Evolutionary conservation across 2,888 invertebrate genomes (phyloP), one percentile per base, ranked within the genome.

Genomic region (Ophion slaviceki): DNA sequence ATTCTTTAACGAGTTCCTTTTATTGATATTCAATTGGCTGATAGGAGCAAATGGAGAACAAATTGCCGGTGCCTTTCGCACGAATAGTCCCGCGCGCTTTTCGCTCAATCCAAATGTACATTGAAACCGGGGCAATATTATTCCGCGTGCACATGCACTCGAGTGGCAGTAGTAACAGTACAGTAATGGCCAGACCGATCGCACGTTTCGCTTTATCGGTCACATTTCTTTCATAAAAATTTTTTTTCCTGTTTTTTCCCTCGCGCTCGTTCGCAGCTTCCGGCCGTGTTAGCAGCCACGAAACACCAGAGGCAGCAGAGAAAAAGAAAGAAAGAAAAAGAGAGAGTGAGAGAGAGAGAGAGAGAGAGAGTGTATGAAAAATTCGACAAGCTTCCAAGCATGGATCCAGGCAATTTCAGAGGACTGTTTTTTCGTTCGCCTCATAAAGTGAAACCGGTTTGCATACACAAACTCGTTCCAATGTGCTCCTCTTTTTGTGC

Each of bases 401-500:
- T 66, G 80, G 66, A 57, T 36, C 59, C 45, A 20, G 20, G 62
- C 75, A 71, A 76, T 76, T 64, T 76, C 59, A 80, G 74, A 14
- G 24, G 45, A 40, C 61, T 10, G 62, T 79, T 72, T 67, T 74
- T 79, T 28, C 53, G 24, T 61, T 67, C 47, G 47, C 76, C 45
- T 72, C 84, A 61, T 84, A 84, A 81, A 78, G 67, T 72, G 61
- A 68, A 84, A 81, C 77, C 81, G 72, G 84, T 84, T 74, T 62
- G 47, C 36, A 75, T 76, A 28, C 84, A 45, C 71, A 66, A 24
- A 36, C 61, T 59, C 66, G 67, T 70, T 67, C 36, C 72, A 71
- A 61, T 74, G 20, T 64, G 11, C 67, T 61, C 45, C 36, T 59
- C 28, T 67, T 66, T 67, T 80, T 70, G 17, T 72, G 32, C 61